Percentiles rank a stretch among this genome's conserved stretches.
phyloP scores from a whole-genome alignment of 2,797 vertebrate genomes.

The Channallabes apus region DNA sequence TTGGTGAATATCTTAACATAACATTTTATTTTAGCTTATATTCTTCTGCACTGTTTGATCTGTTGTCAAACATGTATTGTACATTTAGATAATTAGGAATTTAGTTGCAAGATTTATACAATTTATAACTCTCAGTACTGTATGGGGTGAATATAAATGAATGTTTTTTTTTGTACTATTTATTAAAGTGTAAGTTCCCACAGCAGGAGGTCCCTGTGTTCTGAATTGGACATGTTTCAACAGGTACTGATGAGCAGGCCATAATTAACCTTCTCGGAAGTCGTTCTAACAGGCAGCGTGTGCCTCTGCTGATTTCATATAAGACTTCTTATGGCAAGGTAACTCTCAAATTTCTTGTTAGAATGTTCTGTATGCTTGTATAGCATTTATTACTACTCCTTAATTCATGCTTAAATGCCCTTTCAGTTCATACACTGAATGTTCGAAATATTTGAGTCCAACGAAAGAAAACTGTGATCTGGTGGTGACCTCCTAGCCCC shows the following conservation, averaged over 20 bases:
- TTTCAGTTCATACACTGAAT: slow-evolving; percentile 11
- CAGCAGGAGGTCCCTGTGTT: neutral
- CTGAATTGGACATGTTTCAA: slow-evolving; percentile 53
- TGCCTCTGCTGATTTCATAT: slow-evolving; percentile 83
- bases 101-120: neutral
- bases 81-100: neutral
- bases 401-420: neutral
- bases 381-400: neutral
- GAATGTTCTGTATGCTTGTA: neutral
- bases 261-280: slow-evolving; percentile 92
- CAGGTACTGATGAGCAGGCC: slow-evolving; percentile 94
- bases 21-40: neutral
- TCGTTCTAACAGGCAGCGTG: slow-evolving; percentile 88
- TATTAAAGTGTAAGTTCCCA: slow-evolving; percentile 5
- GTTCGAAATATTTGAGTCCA: neutral
- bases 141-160: neutral
- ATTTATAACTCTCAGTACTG: neutral
- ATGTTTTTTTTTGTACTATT: neutral
- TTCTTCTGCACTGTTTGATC: neutral
- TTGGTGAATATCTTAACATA: slow-evolving; percentile 75
- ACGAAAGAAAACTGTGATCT: neutral
- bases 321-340: slow-evolving; percentile 98
- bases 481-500: neutral
- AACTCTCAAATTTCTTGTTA: slow-evolving; percentile 43
- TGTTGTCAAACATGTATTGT: neutral